Base-by-base conservation (phyloP, 2,888 invertebrate species). In the Petrolisthes manimaculis region DNA sequence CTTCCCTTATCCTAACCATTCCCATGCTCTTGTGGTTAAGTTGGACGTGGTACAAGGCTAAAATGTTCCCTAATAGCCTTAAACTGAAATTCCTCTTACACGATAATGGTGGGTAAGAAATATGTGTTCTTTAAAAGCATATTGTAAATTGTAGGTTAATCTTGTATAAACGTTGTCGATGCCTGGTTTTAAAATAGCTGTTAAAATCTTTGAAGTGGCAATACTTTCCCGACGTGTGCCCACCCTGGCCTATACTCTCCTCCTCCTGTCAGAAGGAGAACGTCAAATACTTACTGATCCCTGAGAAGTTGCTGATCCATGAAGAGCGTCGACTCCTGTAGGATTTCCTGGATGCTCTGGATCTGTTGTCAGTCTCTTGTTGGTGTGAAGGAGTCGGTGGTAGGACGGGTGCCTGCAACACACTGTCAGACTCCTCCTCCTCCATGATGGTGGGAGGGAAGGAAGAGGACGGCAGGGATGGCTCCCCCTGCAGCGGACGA, bases 351-450 rank as follows among this genome's bases (percentile, higher is more conserved):
- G 56, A 53, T 0, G 67, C 37, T 14, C 51, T 61, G 4, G 18
- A 67, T 67, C 77, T 77, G 9, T 51, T 51, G 9, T 53, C 77
- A 8, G n/a, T 8, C 24, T 14, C 4, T 12, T 84, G 67, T 53
- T 78, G 67, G 5, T 8, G 14, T 18, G 78, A 37, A 1, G 84
- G 61, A 21, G 83, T 61, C 6, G 55, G 84, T 3, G 69, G 69
- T 1, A 84, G 67, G 53, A 78, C 84, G 18, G 84, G 84, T 18
- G 78, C 78, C 53, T 84, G 67, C 18, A 84, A 69, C 78, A 84
- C 84, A 53, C 78, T 78, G n/a, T 84, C 84, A 54, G 78, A 84
- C 78, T 84, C 84, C 18, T 83, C 83, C 78, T 84, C 84, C 84
- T 84, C 84, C 84, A 84, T 84, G 9, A 84, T 84, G 6, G 84